Evolutionary conservation across 2,888 invertebrate genomes (phyloP), one percentile per base, ranked within the genome.

Genomic region (Pasiphila rectangulata): DNA sequence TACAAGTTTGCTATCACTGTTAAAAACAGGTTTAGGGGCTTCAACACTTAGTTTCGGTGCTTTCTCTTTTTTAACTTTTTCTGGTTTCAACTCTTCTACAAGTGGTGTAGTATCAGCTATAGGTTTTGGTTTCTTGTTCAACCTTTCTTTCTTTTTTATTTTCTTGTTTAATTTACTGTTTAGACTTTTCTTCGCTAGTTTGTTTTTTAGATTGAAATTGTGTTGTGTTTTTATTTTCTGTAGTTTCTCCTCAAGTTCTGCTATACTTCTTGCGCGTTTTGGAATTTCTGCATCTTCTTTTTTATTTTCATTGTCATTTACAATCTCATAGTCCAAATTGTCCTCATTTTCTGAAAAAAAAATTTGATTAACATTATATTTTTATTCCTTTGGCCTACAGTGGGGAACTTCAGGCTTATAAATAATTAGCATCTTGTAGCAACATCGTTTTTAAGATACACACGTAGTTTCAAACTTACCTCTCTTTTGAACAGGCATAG

Each of bases 1-100:
- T 1, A 97, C 96, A 71, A 97, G 92, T 84, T 96, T 95, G 1
- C 94, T 95, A 54, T 96, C 94, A 60, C 92, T 94, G 74, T 96
- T 96, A 61, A 93, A 96, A 10, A 95, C 91, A n/a, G 94, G 93
- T 70, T 93, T 94, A 36, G 83, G 41, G 4, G 45, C 12, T 24
- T 51, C 44, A 9, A 10, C 74, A 59, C 90, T 85, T 3, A 83
- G 67, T 54, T 72, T 74, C 9, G 71, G 65, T 54, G 84, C 88
- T 20, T 54, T 85, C 77, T 58, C 66, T 27, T 21, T 51, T 51
- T 51, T 63, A 49, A 61, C 69, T 27, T 21, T 39, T 20, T 51
- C 41, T n/a, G 23, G 34, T 29, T 39, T 27, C 19, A 3, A 27
- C 13, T 68, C 66, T 36, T 66, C 64, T 24, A 62, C 47, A 29